These are phyloP conservation scores for Orthosia gracilis DNA, from an alignment of 2,888 invertebrate genomes.

Conservation along the genomic window DNA sequence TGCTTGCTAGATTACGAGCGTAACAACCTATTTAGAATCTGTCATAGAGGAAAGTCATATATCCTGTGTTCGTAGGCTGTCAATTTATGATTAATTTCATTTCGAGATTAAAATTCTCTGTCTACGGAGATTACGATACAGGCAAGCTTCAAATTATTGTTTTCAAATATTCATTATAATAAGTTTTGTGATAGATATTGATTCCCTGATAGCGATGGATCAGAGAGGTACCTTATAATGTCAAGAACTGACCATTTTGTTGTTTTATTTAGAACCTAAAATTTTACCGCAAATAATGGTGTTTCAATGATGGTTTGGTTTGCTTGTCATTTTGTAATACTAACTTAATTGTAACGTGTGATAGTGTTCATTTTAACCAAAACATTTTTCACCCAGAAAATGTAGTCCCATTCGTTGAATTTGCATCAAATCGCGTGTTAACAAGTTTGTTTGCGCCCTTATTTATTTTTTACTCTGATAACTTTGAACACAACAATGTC, in stretches of 20 bases:
- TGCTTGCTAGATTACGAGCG: not conserved
- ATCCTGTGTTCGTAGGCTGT: slow-evolving; percentile 8
- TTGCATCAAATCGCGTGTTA: slow-evolving; percentile 1
- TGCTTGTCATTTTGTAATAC: not conserved
- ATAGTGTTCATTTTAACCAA: not conserved
- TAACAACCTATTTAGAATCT: too few species aligned
- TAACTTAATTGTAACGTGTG: too few species aligned
- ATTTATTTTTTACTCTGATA: slow-evolving; percentile 22
- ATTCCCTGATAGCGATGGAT: slow-evolving; percentile 9
- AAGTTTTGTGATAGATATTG: not conserved
- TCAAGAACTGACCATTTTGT: not conserved
- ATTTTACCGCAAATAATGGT: not conserved
- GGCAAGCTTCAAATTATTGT: not conserved
- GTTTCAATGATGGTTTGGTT: not conserved
- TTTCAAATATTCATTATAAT: not conserved
- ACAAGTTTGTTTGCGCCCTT: not conserved
- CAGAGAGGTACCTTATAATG: slow-evolving; percentile 16
- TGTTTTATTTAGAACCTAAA: not conserved
- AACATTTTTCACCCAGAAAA: not conserved
- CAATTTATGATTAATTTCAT: too few species aligned
- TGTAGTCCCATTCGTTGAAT: not conserved
- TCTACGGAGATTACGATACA: not conserved
- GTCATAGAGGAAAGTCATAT: too few species aligned
- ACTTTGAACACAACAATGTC: slow-evolving; percentile 19
- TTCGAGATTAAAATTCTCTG: not conserved